These are phyloP conservation scores for Melanocharis versteri DNA, from an alignment of 2,113 vertebrate species.

Conservation along the genomic window DNA sequence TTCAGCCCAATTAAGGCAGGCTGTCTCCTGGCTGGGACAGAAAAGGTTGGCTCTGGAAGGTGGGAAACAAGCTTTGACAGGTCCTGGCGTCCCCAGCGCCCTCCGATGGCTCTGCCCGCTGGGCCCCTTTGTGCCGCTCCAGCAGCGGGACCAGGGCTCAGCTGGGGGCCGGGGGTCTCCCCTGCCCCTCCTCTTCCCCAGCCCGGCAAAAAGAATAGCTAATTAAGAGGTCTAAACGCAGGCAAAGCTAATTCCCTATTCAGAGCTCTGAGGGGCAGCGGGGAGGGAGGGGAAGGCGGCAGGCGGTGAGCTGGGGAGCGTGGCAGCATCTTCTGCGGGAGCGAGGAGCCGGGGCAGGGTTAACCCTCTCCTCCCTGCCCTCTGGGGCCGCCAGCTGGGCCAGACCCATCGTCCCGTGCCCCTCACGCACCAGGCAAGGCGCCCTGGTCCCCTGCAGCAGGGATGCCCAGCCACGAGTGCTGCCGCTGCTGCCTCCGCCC, in stretches of 20 bases:
- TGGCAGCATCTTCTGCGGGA: slow-evolving; percentile 34
- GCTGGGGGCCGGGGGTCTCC: slow-evolving; percentile 48
- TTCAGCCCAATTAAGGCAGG: slow-evolving; percentile 73
- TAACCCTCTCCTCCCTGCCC: slow-evolving; percentile 60
- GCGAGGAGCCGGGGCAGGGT: background rate
- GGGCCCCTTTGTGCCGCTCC: slow-evolving; percentile 62
- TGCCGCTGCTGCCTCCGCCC: fast-evolving
- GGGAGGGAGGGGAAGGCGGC: slow-evolving; percentile 4
- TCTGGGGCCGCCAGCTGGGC: fast-evolving
- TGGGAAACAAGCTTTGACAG: slow-evolving; percentile 71
- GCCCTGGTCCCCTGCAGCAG: background rate
- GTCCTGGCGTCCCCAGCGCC: slow-evolving; percentile 71
- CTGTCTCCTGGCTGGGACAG: slow-evolving; percentile 61
- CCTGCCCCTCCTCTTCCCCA: slow-evolving; percentile 57
- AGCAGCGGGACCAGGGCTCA: slow-evolving; percentile 58
- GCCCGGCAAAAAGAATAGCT: slow-evolving; percentile 70
- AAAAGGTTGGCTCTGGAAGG: slow-evolving; percentile 63
- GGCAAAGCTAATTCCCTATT: slow-evolving; percentile 73
- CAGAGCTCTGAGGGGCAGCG: slow-evolving; percentile 34
- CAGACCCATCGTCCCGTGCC: fast-evolving
- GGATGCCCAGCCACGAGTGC: background rate
- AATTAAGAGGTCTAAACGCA: slow-evolving; percentile 74
- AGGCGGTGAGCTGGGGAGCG: slow-evolving; percentile 26
- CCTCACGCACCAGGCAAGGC: fast-evolving
- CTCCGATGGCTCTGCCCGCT: slow-evolving; percentile 69